Evolutionary conservation across 1,140 invertebrate species (phyloP).

Genomic region (Rhyzopertha dominica): DNA sequence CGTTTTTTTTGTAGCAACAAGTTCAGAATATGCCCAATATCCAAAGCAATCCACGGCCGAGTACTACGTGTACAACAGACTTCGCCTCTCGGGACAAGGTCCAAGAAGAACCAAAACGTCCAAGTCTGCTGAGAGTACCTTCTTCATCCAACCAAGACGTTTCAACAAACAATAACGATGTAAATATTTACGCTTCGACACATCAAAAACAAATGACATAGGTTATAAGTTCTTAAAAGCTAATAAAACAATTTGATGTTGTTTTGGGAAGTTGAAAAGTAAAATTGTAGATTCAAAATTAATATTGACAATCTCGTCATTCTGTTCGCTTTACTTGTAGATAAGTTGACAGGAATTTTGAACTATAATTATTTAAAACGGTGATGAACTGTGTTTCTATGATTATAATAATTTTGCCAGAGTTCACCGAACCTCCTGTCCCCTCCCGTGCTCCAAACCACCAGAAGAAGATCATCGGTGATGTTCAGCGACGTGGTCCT

Average conservation of each 20-base stretch:
- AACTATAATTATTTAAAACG: background rate
- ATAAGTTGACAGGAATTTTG: background rate
- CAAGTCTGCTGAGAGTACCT: constrained; percentile 51
- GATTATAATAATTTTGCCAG: too few species aligned
- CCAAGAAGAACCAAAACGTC: constrained; percentile 32
- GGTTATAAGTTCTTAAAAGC: constrained; percentile 3
- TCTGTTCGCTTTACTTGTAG: too few species aligned
- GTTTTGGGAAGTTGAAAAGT: too few species aligned
- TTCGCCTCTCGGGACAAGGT: background rate
- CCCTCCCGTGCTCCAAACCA: constrained; percentile 52
- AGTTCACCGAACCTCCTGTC: constrained; percentile 52
- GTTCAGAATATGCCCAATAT: constrained; percentile 33
- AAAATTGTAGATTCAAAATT: too few species aligned
- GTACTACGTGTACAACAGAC: constrained; percentile 32
- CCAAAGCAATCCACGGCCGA: constrained; percentile 43
- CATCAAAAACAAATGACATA: background rate
- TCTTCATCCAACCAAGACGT: constrained; percentile 48
- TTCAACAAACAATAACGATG: constrained; percentile 36
- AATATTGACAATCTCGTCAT: too few species aligned
- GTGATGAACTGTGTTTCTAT: too few species aligned
- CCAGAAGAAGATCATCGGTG: constrained; percentile 69
- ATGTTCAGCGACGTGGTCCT: constrained; percentile 84
- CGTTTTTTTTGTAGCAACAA: constrained; percentile 12
- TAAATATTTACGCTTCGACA: too few species aligned
- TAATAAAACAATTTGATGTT: too few species aligned